Evolutionary conservation across 1,140 invertebrate genomes (phyloP).

Genomic region (Drosophila asahinai): DNA sequence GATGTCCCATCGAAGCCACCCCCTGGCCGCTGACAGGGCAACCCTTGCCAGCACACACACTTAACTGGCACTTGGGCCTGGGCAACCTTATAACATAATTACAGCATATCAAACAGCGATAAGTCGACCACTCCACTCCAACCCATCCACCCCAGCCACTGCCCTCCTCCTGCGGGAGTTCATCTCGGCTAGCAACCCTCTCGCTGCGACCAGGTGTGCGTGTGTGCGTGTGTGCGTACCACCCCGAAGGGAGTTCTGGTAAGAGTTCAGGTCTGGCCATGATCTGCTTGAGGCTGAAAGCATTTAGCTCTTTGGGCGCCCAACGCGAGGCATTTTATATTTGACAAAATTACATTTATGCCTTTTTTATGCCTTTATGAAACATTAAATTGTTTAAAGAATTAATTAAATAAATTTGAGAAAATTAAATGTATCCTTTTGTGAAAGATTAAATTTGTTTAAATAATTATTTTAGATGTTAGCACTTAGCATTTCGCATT

Average conservation of each 20-base stretch:
- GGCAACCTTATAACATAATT: slow-evolving; percentile 80
- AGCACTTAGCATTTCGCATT: no score
- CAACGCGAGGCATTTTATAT: slow-evolving; percentile 3
- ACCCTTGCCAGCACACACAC: slow-evolving; percentile 40
- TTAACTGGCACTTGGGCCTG: slow-evolving; percentile 66
- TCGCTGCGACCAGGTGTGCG: slow-evolving; percentile 19
- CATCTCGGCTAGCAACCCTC: slow-evolving; percentile 45
- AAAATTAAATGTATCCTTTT: no score
- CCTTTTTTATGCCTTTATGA: no score
- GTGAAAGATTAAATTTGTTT: no score
- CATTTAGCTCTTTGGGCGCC: slow-evolving; percentile 4
- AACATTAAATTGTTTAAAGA: neutral
- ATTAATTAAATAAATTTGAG: neutral
- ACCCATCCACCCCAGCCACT: neutral
- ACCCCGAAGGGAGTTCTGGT: slow-evolving; percentile 6
- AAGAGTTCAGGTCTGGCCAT: slow-evolving; percentile 4
- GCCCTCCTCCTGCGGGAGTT: slow-evolving; percentile 2
- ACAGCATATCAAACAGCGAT: slow-evolving; percentile 76
- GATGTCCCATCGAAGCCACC: slow-evolving; percentile 49
- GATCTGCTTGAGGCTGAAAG: neutral
- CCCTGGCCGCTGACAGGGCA: neutral
- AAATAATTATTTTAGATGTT: no score
- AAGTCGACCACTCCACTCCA: slow-evolving; percentile 33
- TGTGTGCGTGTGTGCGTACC: neutral
- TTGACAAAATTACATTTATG: neutral